A percentile compares a stretch with the other conserved stretches of the same genome.
Evolutionary conservation across 2,888 invertebrate genomes (phyloP).

Genomic region (Hymenopus coronatus): DNA sequence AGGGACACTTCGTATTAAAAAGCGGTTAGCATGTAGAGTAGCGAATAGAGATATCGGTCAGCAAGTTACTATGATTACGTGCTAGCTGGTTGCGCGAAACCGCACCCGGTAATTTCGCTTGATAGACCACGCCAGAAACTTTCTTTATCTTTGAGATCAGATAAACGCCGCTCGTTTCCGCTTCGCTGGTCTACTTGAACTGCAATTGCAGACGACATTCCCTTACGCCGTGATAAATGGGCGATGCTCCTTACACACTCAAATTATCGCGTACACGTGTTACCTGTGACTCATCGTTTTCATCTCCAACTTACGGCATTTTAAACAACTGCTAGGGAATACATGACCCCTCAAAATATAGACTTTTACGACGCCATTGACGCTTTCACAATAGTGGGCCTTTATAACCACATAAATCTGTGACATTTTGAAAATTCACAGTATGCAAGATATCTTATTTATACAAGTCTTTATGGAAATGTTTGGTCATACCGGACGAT

Average conservation of each 20-base stretch:
- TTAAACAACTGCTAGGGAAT: background rate
- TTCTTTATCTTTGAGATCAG: background rate
- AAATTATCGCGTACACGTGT: background rate
- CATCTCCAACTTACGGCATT: background rate
- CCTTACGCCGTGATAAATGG: background rate
- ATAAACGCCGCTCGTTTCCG: background rate
- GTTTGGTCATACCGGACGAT: too few species aligned
- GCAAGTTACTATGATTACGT: background rate
- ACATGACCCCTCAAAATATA: background rate
- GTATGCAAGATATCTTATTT: too few species aligned
- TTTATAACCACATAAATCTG: too few species aligned
- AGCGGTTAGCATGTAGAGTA: background rate
- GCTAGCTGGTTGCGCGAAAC: background rate
- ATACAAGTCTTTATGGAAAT: too few species aligned
- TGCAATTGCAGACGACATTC: background rate
- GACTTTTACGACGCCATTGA: background rate
- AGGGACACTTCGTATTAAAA: background rate
- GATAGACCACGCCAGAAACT: background rate
- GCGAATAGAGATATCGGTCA: background rate
- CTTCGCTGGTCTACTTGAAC: background rate
- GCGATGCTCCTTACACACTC: background rate
- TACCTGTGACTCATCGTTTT: background rate
- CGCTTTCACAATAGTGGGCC: too few species aligned
- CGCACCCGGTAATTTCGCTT: background rate
- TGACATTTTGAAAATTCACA: too few species aligned